A percentile compares a stretch with the other conserved stretches of the same genome.
These are phyloP conservation scores for Brachyptera putata DNA, from an alignment of 2,888 invertebrate genomes.

Conservation along the genomic window DNA sequence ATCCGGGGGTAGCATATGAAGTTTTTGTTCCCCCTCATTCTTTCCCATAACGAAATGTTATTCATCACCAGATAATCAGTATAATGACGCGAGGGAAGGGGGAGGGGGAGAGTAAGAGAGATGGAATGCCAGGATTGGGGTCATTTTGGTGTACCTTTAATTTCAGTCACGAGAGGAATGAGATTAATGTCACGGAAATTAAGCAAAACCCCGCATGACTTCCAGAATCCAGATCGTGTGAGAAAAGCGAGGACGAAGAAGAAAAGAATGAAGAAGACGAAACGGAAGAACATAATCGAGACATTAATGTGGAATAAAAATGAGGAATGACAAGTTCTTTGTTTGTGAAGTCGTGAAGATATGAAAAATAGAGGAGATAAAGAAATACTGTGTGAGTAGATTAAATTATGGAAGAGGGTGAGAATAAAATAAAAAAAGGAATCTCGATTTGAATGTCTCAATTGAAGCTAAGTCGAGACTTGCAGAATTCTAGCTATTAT, in stretches of 20 bases:
- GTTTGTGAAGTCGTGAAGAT: background rate
- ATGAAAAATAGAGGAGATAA: background rate
- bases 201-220: conserved; percentile 6
- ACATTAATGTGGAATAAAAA: background rate
- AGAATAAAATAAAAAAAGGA: too few species aligned
- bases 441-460: too few species aligned
- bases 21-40: background rate
- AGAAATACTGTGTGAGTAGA: too few species aligned
- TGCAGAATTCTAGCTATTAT: too few species aligned
- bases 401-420: too few species aligned
- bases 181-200: background rate
- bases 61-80: conserved; percentile 6
- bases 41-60: conserved; percentile 11
- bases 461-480: too few species aligned
- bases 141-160: background rate
- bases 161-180: background rate
- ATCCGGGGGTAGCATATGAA: background rate
- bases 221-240: background rate
- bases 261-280: background rate
- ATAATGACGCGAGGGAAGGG: conserved; percentile 6
- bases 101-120: background rate
- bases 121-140: conserved; percentile 2
- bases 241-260: background rate
- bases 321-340: conserved; percentile 3
- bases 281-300: conserved; percentile 1